These are phyloP conservation scores for Beroe ovata DNA, from an alignment of 37 sponge, comb jelly and placozoan species.

Conservation along the genomic window DNA sequence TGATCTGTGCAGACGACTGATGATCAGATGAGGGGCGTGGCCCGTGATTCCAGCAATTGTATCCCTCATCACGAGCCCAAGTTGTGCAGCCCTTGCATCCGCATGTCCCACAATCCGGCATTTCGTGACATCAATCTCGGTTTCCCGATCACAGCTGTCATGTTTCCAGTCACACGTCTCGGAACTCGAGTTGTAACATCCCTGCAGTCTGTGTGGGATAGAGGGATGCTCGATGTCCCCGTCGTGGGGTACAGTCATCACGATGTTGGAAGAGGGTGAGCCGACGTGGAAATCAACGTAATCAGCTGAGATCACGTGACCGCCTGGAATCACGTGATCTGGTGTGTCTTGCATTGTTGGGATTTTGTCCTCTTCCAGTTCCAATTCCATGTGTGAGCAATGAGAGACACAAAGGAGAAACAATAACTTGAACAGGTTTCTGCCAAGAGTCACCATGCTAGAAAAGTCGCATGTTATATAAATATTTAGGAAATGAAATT, in stretches of 20 bases:
- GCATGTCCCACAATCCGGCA: neutral
- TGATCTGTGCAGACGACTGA: constrained; percentile 39
- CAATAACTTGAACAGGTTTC: too few relatives aligned
- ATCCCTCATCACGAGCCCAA: constrained; percentile 28
- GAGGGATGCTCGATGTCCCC: neutral
- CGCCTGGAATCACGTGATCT: too few relatives aligned
- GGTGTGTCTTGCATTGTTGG: too few relatives aligned
- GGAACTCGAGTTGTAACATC: constrained; percentile 7
- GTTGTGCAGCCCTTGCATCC: neutral
- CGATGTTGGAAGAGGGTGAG: neutral
- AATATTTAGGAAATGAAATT: too few relatives aligned
- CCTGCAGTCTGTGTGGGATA: neutral
- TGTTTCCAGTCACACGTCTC: constrained; percentile 23
- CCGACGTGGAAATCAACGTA: constrained; percentile 4
- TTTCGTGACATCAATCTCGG: neutral
- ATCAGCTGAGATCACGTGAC: neutral
- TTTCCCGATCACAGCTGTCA: neutral
- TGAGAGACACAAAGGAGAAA: too few relatives aligned
- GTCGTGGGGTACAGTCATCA: constrained; percentile 26
- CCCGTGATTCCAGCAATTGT: neutral
- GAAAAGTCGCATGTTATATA: too few relatives aligned
- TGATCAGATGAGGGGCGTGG: constrained; percentile 16
- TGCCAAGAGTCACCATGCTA: too few relatives aligned
- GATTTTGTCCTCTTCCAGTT: too few relatives aligned
- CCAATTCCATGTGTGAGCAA: too few relatives aligned